Base-by-base conservation (phyloP, 2,113 vertebrate species). In the Engraulis encrasicolus region DNA sequence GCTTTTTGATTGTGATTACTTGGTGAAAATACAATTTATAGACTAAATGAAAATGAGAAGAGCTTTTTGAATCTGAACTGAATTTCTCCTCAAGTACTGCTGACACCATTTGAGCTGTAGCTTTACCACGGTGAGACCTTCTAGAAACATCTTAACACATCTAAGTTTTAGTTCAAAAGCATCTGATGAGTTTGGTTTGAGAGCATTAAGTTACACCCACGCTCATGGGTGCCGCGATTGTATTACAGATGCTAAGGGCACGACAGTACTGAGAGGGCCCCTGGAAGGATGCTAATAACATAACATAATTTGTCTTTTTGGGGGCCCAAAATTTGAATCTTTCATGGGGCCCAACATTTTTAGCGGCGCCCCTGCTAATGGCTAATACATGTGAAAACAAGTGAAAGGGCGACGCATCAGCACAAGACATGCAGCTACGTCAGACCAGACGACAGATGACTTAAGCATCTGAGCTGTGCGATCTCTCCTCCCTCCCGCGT, bases 141-240 rank as follows among this genome's bases (percentile, higher is more conserved):
- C 71, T 40, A 74, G 49, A 34, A 34, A 6, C 61, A 71, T 52
- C 31, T 80, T 48, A 31, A 81, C 1, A 48, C 84, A n/a, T 81
- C 58, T 58, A 19, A 81, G 81, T 81, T 78, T 81, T 20, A 85
- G 61, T 37, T 66, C 50, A 52, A 5, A n/a, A 50, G 27, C 49
- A 37, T 18, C 79, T 77, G 79, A 78, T 61, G 23, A 1, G 66
- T 36, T 74, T 74, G 27, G 66, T 14, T 31, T 1, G 31, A 14
- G 66, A 15, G 27, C 17, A 14, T 71, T 4, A 71, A 14, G 66
- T 74, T 74, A 12, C 66, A 36, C 40, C 4, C 31, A 34, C 11
- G 34, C 66, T 31, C n/a, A n/a, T n/a, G n/a, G n/a, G n/a, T n/a
- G n/a, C n/a, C n/a, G n/a, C n/a, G n/a, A n/a, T n/a, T n/a, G n/a